phyloP scores from a whole-genome alignment of 2,888 invertebrate genomes.

The Rotaria socialis region DNA sequence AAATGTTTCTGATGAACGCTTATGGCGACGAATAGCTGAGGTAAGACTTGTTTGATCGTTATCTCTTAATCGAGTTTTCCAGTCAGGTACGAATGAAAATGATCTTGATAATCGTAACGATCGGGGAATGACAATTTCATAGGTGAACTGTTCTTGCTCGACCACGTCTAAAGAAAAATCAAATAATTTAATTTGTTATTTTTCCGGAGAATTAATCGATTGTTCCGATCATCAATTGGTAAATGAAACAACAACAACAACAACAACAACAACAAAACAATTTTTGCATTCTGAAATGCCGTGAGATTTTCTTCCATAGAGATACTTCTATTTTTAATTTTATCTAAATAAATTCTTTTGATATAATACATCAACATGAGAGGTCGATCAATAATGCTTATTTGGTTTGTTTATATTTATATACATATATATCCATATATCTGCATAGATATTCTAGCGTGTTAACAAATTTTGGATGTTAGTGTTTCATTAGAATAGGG shows the following conservation, averaged over 20 bases:
- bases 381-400: neutral
- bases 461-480: neutral
- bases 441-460: neutral
- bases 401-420: neutral
- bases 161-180: neutral
- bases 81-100: neutral
- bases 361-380: neutral
- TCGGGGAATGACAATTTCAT: constrained; percentile 22
- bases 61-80: constrained; percentile 6
- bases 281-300: too few species aligned
- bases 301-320: neutral
- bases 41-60: neutral
- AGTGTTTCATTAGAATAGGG: constrained; percentile 7
- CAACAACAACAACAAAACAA: too few species aligned
- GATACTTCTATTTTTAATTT: neutral
- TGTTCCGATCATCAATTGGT: too few species aligned
- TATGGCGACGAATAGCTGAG: neutral
- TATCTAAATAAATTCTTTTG: neutral
- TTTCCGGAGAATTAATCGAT: too few species aligned
- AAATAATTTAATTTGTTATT: neutral
- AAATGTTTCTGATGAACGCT: neutral
- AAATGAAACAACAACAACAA: too few species aligned
- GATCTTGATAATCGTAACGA: constrained; percentile 5
- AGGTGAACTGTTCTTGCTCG: constrained; percentile 13
- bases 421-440: neutral